phyloP scores from a whole-genome alignment of 2,113 vertebrate species.

The Odocoileus hemionus region DNA sequence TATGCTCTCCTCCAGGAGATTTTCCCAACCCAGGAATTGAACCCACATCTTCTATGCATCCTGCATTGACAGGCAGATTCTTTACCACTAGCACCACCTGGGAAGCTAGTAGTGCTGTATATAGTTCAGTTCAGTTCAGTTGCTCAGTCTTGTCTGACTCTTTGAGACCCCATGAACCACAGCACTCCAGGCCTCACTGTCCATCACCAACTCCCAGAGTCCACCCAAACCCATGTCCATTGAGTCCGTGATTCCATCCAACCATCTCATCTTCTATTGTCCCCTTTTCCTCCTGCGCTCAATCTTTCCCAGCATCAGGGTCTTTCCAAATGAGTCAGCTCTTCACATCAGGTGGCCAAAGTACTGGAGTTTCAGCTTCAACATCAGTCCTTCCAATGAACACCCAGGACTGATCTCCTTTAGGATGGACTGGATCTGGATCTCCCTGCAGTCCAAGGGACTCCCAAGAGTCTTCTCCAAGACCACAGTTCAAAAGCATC shows the following conservation, averaged over 20 bases:
- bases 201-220: neutral
- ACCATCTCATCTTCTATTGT: neutral
- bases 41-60: too few species aligned
- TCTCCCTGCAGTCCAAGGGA: neutral
- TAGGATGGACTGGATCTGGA: neutral
- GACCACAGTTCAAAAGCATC: neutral
- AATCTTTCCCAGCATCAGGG: neutral
- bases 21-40: too few species aligned
- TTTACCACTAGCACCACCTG: too few species aligned
- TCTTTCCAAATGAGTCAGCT: neutral
- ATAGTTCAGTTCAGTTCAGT: neutral
- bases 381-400: neutral
- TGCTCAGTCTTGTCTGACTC: fast-evolving
- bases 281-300: neutral
- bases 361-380: neutral
- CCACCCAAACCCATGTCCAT: neutral
- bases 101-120: too few species aligned
- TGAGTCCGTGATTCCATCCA: neutral
- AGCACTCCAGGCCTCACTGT: neutral
- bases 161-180: fast-evolving
- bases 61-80: too few species aligned
- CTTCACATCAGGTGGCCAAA: neutral
- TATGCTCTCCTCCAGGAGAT: too few species aligned
- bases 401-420: neutral
- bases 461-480: neutral